Percentiles rank a stretch among this genome's conserved stretches.
phyloP scores from a whole-genome alignment of 2,113 vertebrate genomes.

The Hippopotamus amphibius region DNA sequence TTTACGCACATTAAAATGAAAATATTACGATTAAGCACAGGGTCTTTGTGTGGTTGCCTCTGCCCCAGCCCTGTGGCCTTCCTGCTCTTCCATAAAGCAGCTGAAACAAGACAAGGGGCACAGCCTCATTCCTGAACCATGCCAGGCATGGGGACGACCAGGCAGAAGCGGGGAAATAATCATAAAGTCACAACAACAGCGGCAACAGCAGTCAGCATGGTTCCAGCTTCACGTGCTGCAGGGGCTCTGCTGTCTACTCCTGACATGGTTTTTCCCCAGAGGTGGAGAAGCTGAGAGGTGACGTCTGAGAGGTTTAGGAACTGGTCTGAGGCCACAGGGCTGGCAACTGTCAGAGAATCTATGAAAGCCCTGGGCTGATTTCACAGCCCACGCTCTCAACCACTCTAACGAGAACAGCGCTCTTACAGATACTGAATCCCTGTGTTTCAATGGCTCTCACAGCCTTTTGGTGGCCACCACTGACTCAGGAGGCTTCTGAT shows the following conservation, averaged over 20 bases:
- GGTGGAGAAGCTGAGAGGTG: not conserved
- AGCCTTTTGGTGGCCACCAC: not conserved
- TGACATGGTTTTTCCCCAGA: not conserved
- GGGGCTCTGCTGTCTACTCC: not conserved
- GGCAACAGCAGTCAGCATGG: rapidly evolving
- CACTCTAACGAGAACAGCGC: not conserved
- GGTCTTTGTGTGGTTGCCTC: not conserved
- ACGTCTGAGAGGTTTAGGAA: not conserved
- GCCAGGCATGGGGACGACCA: not conserved
- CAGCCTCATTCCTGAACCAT: not conserved
- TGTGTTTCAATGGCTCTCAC: not conserved
- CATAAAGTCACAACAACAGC: not conserved
- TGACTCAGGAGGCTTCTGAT: conserved; percentile 23
- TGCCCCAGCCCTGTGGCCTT: not conserved
- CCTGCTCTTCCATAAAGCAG: not conserved
- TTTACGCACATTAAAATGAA: not conserved
- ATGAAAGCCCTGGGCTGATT: not conserved
- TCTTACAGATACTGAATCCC: not conserved
- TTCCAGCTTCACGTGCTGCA: rapidly evolving
- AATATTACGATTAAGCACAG: not conserved
- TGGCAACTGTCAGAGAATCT: not conserved
- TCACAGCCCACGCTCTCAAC: not conserved
- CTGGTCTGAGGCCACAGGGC: not conserved
- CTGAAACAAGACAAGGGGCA: not conserved
- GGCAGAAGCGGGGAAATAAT: not conserved